Evolutionary conservation across 2,797 vertebrate species (phyloP).

Genomic region (Coracias cyanogaster): DNA sequence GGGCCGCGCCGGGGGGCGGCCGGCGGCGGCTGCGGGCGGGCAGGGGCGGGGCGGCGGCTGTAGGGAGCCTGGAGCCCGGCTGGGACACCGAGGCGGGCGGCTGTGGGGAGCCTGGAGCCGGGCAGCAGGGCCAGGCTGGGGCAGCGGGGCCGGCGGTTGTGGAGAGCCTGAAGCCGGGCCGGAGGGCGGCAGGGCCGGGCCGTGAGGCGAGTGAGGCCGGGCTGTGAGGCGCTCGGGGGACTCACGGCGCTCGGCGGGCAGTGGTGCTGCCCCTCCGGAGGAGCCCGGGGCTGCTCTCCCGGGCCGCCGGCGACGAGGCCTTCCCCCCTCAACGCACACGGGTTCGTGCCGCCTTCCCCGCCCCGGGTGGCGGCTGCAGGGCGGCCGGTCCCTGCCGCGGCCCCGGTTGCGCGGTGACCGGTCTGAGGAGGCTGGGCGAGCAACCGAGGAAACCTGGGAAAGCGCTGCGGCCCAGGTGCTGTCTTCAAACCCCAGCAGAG

Average conservation of each 20-base stretch:
- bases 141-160: background rate
- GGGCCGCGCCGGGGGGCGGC: background rate
- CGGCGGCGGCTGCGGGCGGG: no score
- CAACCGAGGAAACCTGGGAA: no score
- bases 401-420: background rate
- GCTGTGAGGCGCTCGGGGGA: no score
- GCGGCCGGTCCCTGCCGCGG: background rate
- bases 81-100: no score
- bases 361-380: background rate
- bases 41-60: no score
- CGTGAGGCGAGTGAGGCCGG: background rate
- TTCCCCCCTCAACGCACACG: background rate
- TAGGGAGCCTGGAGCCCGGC: no score
- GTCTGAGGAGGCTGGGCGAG: no score
- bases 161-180: background rate
- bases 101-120: no score
- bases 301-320: background rate
- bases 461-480: no score
- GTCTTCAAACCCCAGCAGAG: background rate
- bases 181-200: background rate
- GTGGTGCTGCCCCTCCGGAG: background rate
- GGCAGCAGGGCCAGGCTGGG: no score
- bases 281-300: background rate
- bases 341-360: constrained; percentile 4
- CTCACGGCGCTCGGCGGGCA: background rate